These are phyloP conservation scores for Idaea biselata DNA, from an alignment of 2,888 invertebrate species.

Conservation along the genomic window DNA sequence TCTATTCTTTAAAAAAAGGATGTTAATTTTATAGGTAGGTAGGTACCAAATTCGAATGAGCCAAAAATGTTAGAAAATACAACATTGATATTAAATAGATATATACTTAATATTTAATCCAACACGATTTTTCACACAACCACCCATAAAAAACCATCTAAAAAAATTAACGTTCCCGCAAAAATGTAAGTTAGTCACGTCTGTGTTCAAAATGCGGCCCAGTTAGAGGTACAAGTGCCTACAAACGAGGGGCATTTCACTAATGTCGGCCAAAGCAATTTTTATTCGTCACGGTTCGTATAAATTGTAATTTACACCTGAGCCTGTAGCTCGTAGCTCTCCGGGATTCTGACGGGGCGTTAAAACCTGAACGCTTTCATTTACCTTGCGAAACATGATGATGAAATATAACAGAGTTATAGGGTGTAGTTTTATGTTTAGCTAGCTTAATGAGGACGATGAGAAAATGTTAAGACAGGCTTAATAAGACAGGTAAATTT, in stretches of 20 bases:
- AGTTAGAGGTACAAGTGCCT: conserved; percentile 1
- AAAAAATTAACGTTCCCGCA: not conserved
- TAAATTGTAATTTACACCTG: conserved; percentile 31
- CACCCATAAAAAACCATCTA: not conserved
- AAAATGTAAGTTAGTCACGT: not conserved
- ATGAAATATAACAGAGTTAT: not conserved
- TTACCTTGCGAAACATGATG: conserved; percentile 8
- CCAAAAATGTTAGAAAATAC: not conserved
- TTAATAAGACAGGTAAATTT: no score
- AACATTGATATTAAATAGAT: not conserved
- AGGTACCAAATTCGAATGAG: no score
- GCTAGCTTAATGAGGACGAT: not conserved
- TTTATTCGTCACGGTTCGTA: conserved; percentile 29
- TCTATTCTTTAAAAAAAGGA: no score
- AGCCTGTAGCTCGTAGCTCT: conserved; percentile 2
- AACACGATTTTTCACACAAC: not conserved
- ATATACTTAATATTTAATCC: not conserved
- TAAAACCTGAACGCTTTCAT: conserved; percentile 22
- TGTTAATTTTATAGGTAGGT: no score
- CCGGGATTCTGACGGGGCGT: conserved; percentile 8
- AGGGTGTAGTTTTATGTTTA: not conserved
- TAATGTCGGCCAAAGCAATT: conserved; percentile 27
- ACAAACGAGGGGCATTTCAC: conserved; percentile 8
- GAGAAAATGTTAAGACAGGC: no score
- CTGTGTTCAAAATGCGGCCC: not conserved